A percentile compares a stretch with the other conserved stretches of the same genome.
These are phyloP conservation scores for Trinorchestia longiramus DNA, from an alignment of 1,140 invertebrate genomes.

Conservation along the genomic window DNA sequence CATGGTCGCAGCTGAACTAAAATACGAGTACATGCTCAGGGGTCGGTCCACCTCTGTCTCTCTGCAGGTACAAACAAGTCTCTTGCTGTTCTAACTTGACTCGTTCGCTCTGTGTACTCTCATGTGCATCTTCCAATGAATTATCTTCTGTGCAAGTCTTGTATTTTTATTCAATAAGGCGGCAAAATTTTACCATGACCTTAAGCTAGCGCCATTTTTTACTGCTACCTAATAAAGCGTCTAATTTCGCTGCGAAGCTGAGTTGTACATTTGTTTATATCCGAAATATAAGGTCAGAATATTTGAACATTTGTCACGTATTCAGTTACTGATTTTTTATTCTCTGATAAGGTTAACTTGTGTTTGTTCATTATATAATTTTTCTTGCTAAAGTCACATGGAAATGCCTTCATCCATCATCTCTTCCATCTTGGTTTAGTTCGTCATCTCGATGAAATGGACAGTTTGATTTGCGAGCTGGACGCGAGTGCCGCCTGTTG, in stretches of 20 bases:
- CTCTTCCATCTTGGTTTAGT: neutral
- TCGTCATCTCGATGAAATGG: neutral
- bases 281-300: too few relatives aligned
- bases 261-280: too few relatives aligned
- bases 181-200: too few relatives aligned
- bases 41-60: neutral
- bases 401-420: neutral
- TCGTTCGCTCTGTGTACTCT: neutral
- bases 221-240: too few relatives aligned
- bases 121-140: neutral
- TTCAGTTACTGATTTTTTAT: too few relatives aligned
- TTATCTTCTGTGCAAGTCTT: neutral
- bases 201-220: too few relatives aligned
- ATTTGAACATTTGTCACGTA: too few relatives aligned
- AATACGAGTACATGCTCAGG: neutral
- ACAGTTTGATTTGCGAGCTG: neutral
- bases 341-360: too few relatives aligned
- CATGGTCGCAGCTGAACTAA: too few relatives aligned
- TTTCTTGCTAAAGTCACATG: too few relatives aligned
- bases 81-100: neutral
- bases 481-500: neutral
- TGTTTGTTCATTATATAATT: too few relatives aligned
- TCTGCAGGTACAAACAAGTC: neutral
- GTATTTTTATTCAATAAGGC: neutral
- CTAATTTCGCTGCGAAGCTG: too few relatives aligned